Evolutionary conservation across 1,140 invertebrate species (phyloP), one percentile per base, ranked within the genome.

Genomic region (Nilaparvata lugens): DNA sequence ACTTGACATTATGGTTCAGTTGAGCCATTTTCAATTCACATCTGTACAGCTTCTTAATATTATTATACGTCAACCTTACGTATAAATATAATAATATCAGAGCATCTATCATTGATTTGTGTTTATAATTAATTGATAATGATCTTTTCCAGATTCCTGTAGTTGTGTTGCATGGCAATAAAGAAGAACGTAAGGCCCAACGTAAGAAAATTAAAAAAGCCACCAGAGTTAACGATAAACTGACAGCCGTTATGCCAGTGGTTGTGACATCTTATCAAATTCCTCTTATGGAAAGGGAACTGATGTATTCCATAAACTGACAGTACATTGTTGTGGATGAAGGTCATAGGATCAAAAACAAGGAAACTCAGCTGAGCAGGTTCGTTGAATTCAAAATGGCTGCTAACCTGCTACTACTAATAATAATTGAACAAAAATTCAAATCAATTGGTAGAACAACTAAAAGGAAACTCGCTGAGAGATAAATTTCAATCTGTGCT

Each of bases 261-360:
- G 69, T 83, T 9, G 43, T 87, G 0, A 85, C 81, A 2, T 82
- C 79, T 0, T 87, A 79, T 69, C 78, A 88, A 67, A 71, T 79
- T 11, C 72, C 78, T 3, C 63, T 84, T 2, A 66, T 52, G 3
- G 83, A 87, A 58, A 61, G 62, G 40, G 62, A 56, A 7, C 69
- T 73, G 19, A 63, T 86, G 14, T 59, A 51, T 4, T 63, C 65
- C 24, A 67, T 77, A 35, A 72, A 73, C 4, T 89, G 83, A 81
- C 77, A 78, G 55, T 87, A 86, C 65, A 72, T 89, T 19, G 76
- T 87, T 35, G 72, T 89, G 16, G 87, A 89, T 70, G 87, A 90
- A 72, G 87, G 81, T 4, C 87, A 90, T 58, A 70, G 83, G 40
- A 78, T 89, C 3, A 90, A 88, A 70, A 88, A 90, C 72, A 69